Conservation (phyloP, 2,113 vertebrate genomes). For the Semicossyphus pulcher region DNA sequence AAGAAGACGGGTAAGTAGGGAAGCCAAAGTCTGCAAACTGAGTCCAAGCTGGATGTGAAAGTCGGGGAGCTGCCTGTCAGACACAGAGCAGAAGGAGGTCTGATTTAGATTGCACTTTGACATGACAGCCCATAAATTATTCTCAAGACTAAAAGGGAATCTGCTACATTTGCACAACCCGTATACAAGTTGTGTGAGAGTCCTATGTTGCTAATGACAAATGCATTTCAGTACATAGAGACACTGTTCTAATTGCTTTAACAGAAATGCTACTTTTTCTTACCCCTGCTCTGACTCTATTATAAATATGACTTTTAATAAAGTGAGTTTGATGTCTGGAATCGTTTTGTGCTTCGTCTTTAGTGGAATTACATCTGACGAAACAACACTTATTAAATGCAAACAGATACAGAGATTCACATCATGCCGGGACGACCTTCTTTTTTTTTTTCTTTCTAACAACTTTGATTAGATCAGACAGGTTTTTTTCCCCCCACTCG, state of each 20-base stretch:
- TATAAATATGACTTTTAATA: not conserved
- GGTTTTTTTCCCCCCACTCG: constrained; percentile 7
- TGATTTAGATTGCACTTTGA: not conserved
- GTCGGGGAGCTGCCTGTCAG: not conserved
- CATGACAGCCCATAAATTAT: not conserved
- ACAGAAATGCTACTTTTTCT: not conserved
- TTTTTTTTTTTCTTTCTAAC: constrained; percentile 40
- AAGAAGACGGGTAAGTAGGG: not conserved
- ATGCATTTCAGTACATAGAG: not conserved
- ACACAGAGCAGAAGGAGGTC: not conserved
- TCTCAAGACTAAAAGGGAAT: not conserved
- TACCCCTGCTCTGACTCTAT: not conserved
- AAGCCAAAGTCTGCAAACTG: not conserved
- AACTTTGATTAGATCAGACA: constrained; percentile 70
- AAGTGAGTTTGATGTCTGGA: not conserved
- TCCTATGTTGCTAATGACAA: not conserved
- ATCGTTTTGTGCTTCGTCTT: not conserved
- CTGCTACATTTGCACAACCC: not conserved
- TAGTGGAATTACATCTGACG: constrained; percentile 26
- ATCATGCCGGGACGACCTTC: constrained; percentile 36
- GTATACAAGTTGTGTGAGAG: not conserved
- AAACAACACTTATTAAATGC: constrained; percentile 29
- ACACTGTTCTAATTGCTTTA: not conserved
- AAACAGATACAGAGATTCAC: constrained; percentile 30
- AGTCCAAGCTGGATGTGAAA: not conserved